Evolutionary conservation across 2,797 vertebrate genomes (phyloP), one percentile per base, ranked within the genome.

Genomic region (Pogonophryne albipinna): DNA sequence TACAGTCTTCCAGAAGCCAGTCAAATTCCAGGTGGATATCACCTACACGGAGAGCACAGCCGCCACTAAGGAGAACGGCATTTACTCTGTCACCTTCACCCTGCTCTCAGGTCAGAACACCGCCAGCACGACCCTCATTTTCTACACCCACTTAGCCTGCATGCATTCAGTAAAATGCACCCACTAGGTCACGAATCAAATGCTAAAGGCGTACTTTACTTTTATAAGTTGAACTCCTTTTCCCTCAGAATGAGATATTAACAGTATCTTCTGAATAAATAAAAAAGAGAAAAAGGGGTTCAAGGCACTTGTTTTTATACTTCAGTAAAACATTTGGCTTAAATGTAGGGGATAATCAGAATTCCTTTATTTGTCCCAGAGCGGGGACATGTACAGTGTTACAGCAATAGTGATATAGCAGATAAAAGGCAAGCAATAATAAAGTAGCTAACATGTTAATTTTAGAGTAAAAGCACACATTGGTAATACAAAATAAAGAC

Each of bases 11-110:
- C 98, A 99, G 94, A 99, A 99, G 94, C 98, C 98, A 1, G 97
- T 99, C 77, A 98, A 97, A 93, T 99, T 99, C 92, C 98, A 99
- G 91, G 98, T 99, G 94, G 98, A 99, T 80, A 99, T 99, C 95
- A 99, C 97, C 57, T 99, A 99, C 95, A 97, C 97, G 0, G 98
- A 99, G 95, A 97, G 97, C 20, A 97, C 96, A 42, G 96, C 96
- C 19, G 96, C 97, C 0, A 97, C 97, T 75, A 99, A 99, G 91
- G 98, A 99, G 91, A 97, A 97, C 0, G 97, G 97, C 91, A 97
- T 99, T 94, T 99, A 99, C 94, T 99, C 98, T 0, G 98, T 99
- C 93, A 99, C 98, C 62, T 99, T 99, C 94, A 99, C 98, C 44
- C 95, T 99, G 84, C 94, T 99, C 92, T 99, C 98, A 95, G 98